Evolutionary conservation across 1,140 invertebrate species (phyloP), one percentile per base, ranked within the genome.

Genomic region (Brachionus rotundiformis): DNA sequence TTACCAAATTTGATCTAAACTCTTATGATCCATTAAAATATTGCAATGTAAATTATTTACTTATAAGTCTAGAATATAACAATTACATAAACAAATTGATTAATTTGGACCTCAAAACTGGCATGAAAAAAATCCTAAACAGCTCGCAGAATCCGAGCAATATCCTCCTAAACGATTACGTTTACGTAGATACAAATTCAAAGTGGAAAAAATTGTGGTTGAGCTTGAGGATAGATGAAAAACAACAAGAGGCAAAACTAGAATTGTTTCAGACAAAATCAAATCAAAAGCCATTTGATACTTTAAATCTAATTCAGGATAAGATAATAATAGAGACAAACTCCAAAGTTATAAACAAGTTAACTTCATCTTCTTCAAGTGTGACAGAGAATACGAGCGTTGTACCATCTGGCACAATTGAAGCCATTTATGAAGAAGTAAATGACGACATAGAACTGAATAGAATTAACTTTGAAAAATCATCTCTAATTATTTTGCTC

Each of bases 181-280:
- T 79, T 10, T 63, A 79, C 23, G 59, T 79, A 7, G 59, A 79
- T 10, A 63, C 31, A 23, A 63, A 79, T 63, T 59, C 47, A 2
- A 73, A 79, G 47, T 79, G 76, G 76, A 79, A 79, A 63, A 54
- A 63, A 31, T 36, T 79, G 29, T 79, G 76, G 76, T 19, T 79
- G 16, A 63, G 47, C 7, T 63, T 79, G 47, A 54, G 76, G 11
- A 54, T 79, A 19, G 76, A 79, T 13, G 47, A 79, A 16, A 36
- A 36, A 25, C 23, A 59, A 59, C 68, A 73, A 73, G 68, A 73
- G 23, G 68, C 68, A 19, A 73, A 73, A 44, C n/a, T 79, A 1
- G 76, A 79, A 6, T 59, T 79, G 23, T 79, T 31, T 27, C 76
- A 79, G n/a, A 59, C 76, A 54, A 79, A 59, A 23, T 39, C 47